Conservation (phyloP, 2,888 invertebrate species). For the Rhabditoides inermis region DNA sequence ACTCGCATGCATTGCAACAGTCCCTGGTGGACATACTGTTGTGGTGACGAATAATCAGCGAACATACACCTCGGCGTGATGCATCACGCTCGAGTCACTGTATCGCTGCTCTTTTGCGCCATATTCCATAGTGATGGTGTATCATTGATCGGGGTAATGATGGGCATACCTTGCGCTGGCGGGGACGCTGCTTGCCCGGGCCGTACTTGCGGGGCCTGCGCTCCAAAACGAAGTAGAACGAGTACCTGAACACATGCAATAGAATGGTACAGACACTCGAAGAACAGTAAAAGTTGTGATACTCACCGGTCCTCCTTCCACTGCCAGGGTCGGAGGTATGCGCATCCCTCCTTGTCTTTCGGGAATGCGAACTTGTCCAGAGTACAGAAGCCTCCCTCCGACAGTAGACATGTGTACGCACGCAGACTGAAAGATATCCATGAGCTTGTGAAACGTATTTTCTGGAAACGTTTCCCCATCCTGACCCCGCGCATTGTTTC, state of each 20-base stretch:
- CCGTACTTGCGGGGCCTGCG: conserved; percentile 21
- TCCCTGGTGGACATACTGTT: too few relatives aligned
- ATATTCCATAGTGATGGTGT: too few relatives aligned
- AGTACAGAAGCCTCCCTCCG: conserved; percentile 27
- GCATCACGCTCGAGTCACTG: too few relatives aligned
- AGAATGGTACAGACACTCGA: neutral
- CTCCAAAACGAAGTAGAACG: conserved; percentile 34
- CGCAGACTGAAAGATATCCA: conserved; percentile 21
- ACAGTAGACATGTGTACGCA: conserved; percentile 26
- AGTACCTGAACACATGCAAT: conserved; percentile 14
- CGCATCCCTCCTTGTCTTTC: conserved; percentile 17
- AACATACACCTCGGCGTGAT: too few relatives aligned
- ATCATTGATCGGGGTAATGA: too few relatives aligned
- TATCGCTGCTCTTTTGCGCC: too few relatives aligned
- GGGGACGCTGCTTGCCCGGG: conserved; percentile 1
- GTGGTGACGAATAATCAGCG: too few relatives aligned
- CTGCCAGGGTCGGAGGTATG: conserved; percentile 23
- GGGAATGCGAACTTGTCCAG: conserved; percentile 24
- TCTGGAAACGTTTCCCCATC: neutral
- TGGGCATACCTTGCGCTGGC: neutral
- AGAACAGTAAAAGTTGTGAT: neutral
- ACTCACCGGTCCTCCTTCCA: conserved; percentile 15
- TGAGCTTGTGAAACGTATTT: neutral
- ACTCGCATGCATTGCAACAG: conserved; percentile 8
- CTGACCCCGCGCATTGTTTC: neutral